phyloP scores from a whole-genome alignment of 2,113 vertebrate species.

The Misgurnus anguillicaudatus region DNA sequence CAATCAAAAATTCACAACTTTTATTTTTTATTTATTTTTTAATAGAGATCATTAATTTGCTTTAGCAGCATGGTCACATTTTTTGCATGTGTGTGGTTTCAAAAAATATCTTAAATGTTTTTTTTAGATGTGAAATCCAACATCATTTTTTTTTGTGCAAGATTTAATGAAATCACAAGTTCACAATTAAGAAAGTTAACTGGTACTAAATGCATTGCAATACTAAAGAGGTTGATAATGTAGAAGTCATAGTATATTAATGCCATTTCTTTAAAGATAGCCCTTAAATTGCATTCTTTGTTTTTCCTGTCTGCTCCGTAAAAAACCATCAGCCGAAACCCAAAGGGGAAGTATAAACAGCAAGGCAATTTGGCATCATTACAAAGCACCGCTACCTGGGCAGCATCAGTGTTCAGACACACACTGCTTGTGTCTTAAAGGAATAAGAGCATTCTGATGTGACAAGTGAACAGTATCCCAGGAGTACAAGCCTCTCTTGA shows the following conservation, averaged over 20 bases:
- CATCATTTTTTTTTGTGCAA: not conserved
- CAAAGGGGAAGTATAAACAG: constrained; percentile 55
- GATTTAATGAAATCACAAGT: not conserved
- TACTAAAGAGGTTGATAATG: constrained; percentile 21
- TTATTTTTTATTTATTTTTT: constrained; percentile 24
- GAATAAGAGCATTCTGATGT: constrained; percentile 55
- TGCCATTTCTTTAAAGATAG: constrained; percentile 43
- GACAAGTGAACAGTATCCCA: constrained; percentile 57
- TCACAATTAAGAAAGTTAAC: not conserved
- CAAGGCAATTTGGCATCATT: constrained; percentile 59
- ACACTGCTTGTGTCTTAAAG: constrained; percentile 54
- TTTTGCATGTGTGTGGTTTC: no score
- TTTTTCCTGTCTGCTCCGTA: constrained; percentile 47
- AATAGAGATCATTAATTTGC: not conserved
- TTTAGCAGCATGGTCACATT: not conserved
- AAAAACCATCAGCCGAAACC: constrained; percentile 56
- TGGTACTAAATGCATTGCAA: not conserved
- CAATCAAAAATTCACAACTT: constrained; percentile 20
- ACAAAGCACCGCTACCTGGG: constrained; percentile 57
- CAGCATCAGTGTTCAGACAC: constrained; percentile 51
- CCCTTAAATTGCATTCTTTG: constrained; percentile 50
- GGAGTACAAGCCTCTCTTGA: constrained; percentile 39
- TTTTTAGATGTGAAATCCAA: no score
- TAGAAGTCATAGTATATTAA: constrained; percentile 45
- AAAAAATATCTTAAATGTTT: no score